phyloP scores from a whole-genome alignment of 2,797 vertebrate genomes.

The Cyprinodon diabolis region DNA sequence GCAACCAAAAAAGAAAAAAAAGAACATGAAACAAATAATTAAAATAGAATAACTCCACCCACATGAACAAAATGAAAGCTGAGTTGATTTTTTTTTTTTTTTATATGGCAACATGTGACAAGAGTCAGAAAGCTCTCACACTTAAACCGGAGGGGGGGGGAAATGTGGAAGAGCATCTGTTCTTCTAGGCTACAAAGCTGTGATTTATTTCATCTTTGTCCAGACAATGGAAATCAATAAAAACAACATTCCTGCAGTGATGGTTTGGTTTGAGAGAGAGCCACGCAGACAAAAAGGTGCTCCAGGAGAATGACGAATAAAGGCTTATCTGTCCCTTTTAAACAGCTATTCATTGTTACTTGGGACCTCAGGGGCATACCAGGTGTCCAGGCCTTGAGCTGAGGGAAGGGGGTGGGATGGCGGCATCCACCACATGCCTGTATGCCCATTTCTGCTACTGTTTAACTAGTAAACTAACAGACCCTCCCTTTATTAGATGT shows the following conservation, averaged over 20 bases:
- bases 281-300: conserved; percentile 35
- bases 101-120: not conserved
- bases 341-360: conserved; percentile 78
- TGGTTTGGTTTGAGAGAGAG: conserved; percentile 38
- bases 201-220: not conserved
- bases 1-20: too few species aligned
- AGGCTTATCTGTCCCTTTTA: conserved; percentile 67
- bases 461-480: conserved; percentile 69
- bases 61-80: not conserved
- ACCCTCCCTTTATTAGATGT: conserved; percentile 39
- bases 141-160: not conserved
- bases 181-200: not conserved
- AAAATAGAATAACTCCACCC: not conserved
- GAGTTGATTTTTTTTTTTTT: not conserved
- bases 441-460: conserved; percentile 59
- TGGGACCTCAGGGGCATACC: conserved; percentile 69
- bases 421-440: conserved; percentile 40
- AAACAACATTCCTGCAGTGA: conserved; percentile 14
- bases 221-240: conserved; percentile 18
- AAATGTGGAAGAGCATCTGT: not conserved
- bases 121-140: conserved; percentile 2
- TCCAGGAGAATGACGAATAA: conserved; percentile 56
- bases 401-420: conserved; percentile 37
- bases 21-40: not conserved
- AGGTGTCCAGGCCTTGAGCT: conserved; percentile 72